Conservation (phyloP, 2,113 vertebrate species). For the Vulpes lagopus region DNA sequence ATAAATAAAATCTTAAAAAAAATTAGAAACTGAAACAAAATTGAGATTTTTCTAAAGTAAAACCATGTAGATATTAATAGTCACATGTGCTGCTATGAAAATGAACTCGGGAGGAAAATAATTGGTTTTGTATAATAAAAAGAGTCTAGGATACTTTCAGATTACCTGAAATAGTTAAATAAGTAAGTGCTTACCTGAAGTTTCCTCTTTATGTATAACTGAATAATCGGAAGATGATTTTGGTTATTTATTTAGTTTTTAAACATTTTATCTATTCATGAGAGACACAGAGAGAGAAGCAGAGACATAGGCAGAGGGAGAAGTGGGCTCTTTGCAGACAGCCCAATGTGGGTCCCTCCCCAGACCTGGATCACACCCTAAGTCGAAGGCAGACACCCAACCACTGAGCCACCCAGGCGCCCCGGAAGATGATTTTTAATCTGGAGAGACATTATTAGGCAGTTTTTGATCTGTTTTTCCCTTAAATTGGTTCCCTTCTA, state of each 20-base stretch:
- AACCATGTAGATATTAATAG: background rate
- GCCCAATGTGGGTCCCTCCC: too few species aligned
- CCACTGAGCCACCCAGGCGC: too few species aligned
- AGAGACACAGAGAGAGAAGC: too few species aligned
- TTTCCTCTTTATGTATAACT: background rate
- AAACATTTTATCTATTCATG: too few species aligned
- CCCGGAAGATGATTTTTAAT: slow-evolving; percentile 38
- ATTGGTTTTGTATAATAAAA: background rate
- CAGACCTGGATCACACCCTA: too few species aligned
- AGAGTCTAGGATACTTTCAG: background rate
- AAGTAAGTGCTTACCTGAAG: background rate
- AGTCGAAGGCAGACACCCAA: too few species aligned
- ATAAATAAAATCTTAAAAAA: background rate
- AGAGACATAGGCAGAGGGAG: too few species aligned
- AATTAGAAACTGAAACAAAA: slow-evolving; percentile 15
- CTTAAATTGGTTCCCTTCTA: background rate
- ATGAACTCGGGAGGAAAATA: background rate
- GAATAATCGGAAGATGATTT: slow-evolving; percentile 47
- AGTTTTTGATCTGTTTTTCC: slow-evolving; percentile 27
- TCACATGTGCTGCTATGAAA: background rate
- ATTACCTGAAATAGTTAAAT: slow-evolving; percentile 6
- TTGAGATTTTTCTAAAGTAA: slow-evolving; percentile 40
- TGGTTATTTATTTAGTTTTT: background rate
- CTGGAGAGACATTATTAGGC: background rate
- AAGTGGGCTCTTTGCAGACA: too few species aligned